Evolutionary conservation across 1,140 invertebrate genomes (phyloP).

Genomic region (Calephelis nemesis): DNA sequence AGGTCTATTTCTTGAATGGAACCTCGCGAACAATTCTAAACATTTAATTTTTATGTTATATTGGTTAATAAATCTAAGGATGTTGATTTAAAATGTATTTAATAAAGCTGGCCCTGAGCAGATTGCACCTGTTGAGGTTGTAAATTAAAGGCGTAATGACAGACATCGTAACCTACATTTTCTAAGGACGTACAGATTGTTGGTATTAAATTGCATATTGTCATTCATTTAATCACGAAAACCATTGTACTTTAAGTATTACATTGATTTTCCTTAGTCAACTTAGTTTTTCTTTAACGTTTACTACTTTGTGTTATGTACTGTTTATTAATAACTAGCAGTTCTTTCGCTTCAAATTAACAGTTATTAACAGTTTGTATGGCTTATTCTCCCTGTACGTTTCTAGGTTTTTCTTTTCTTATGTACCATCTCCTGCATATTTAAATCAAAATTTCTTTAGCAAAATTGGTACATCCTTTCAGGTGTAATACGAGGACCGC

Average conservation of each 20-base stretch:
- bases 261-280: background rate
- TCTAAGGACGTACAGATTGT: constrained; percentile 25
- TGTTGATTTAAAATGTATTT: constrained; percentile 23
- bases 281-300: background rate
- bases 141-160: constrained; percentile 39
- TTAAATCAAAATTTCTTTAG: too few species aligned
- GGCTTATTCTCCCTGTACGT: too few species aligned
- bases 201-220: constrained; percentile 32
- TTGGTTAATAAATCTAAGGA: background rate
- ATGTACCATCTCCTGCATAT: too few species aligned
- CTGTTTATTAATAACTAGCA: too few species aligned
- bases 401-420: too few species aligned
- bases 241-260: background rate
- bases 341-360: too few species aligned
- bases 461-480: too few species aligned
- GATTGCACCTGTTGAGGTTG: constrained; percentile 27
- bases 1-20: constrained; percentile 4
- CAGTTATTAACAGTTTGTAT: too few species aligned
- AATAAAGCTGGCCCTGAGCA: constrained; percentile 29
- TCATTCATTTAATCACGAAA: background rate
- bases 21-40: background rate
- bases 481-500: too few species aligned
- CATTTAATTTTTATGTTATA: background rate
- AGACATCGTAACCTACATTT: constrained; percentile 38
- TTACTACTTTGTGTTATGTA: too few species aligned